Evolutionary conservation across 2,113 vertebrate species (phyloP), one percentile per base, ranked within the genome.

Genomic region (Sceloporus tristichus): DNA sequence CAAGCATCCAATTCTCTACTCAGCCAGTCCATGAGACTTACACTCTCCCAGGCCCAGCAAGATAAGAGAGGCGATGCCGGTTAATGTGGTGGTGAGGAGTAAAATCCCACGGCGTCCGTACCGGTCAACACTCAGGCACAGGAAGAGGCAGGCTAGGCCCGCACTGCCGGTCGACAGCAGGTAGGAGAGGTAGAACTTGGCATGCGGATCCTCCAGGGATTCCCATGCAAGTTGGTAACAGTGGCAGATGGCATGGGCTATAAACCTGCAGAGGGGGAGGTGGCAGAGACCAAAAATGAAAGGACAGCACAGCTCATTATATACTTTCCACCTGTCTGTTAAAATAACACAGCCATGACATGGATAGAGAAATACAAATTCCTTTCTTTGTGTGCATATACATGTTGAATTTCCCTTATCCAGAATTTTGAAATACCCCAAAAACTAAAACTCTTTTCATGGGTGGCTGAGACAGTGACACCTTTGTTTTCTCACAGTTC

Each of bases 101-200:
- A 98, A 96, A 89, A 98, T 98, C 85, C 98, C 98, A 16, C 98
- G 97, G 59, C 98, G 98, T 75, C 98, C 98, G 54, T 95, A 98
- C 91, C 97, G 95, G 94, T 98, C 97, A 66, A 98, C 98, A 0
- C 97, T 98, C 23, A 94, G 95, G 91, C 98, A 98, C 77, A 98
- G 96, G 95, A 97, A 96, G 95, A 98, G 95, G 88, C 98, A 98
- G 87, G 98, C 97, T 0, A 97, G 95, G n/a, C 97, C 97, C 0
- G 97, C 98, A 0, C 97, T 97, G 62, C 97, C 97, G 0, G 97
- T 97, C 34, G 98, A 97, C 79, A 98, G 96, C 95, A 98, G 96
- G 94, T 97, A 98, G 1, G 96, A 97, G 97, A 98, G 95, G 88
- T 98, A 98, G 96, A 98, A 98, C 87, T 97, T 97, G 9, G 98